A percentile compares a stretch with the other conserved stretches of the same genome.
Evolutionary conservation across 2,888 invertebrate genomes (phyloP).

Genomic region (Pegoplata infirma): DNA sequence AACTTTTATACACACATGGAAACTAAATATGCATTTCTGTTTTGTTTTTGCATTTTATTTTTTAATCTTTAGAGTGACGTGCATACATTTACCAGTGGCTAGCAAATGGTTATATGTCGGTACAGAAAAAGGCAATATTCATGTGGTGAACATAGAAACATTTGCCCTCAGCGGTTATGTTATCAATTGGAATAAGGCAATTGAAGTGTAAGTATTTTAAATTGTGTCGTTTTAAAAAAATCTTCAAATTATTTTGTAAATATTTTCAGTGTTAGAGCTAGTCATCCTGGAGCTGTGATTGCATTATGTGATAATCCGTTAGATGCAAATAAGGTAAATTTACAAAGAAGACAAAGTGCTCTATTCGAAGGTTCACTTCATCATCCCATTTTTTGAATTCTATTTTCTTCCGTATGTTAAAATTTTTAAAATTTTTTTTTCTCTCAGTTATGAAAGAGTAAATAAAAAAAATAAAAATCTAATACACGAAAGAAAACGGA

Average conservation of each 20-base stretch:
- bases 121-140: conserved; percentile 98
- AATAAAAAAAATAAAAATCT: too few species aligned
- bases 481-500: too few species aligned
- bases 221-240: background rate
- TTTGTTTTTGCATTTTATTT: too few species aligned
- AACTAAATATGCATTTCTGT: too few species aligned
- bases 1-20: too few species aligned
- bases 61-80: conserved; percentile 87
- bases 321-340: conserved; percentile 94
- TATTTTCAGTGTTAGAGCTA: conserved; percentile 88
- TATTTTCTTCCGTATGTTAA: too few species aligned
- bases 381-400: too few species aligned
- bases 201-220: conserved; percentile 94
- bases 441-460: too few species aligned
- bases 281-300: conserved; percentile 97
- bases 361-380: background rate
- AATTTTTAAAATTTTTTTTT: too few species aligned
- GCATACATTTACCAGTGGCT: conserved; percentile 95
- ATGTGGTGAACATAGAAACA: conserved; percentile 97
- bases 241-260: too few species aligned
- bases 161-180: conserved; percentile 98
- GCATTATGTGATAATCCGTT: conserved; percentile 98
- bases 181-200: conserved; percentile 99
- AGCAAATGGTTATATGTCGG: conserved; percentile 99
- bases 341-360: background rate